Evolutionary conservation across 2,888 invertebrate genomes (phyloP), one percentile per base, ranked within the genome.

Genomic region (Steinernema scapterisci): DNA sequence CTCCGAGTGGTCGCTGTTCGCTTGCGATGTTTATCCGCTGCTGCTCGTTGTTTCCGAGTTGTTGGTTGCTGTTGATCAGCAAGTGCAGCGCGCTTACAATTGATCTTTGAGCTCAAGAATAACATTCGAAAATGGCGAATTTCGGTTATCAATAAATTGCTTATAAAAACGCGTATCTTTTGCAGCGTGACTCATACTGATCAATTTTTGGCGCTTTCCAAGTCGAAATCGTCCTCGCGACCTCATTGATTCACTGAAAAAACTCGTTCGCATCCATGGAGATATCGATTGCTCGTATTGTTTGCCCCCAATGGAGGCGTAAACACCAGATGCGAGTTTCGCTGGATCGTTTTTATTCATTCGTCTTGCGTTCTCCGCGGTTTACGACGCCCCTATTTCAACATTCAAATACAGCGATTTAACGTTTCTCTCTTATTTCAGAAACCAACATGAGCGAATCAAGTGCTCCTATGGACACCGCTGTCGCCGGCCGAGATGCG

Each of bases 211-310:
- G 38, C 9, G 38, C 38, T 6, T 38, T 38, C 38, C 3, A 38
- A 38, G 38, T 38, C 9, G 38, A 38, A 38, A 6, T 38, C 5
- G 3, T 3, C 38, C 38, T 38, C 38, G 38, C 38, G 38, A 38
- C 38, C 38, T 38, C 9, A 38, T 7, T 3, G 48, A 13, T 7
- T 7, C n/a, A 13, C 48, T 7, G 6, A 16, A 48, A 48, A 16
- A 48, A 48, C 31, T 63, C 27, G 9, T 31, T 16, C 9, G 63
- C 19, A 9, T 11, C 63, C 31, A 63, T 63, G 63, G 63, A 13
- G 19, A 63, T 31, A 63, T 63, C 63, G 63, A 63, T 63, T 63
- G 27, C 31, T 63, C 16, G 27, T 3, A 7, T 63, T 25, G 16
- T 25, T 21, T 63, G 63, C 16, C 25, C 13, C 7, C 25, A 27